These are phyloP conservation scores for Listronotus oregonensis DNA, from an alignment of 1,140 invertebrate species.

Conservation along the genomic window DNA sequence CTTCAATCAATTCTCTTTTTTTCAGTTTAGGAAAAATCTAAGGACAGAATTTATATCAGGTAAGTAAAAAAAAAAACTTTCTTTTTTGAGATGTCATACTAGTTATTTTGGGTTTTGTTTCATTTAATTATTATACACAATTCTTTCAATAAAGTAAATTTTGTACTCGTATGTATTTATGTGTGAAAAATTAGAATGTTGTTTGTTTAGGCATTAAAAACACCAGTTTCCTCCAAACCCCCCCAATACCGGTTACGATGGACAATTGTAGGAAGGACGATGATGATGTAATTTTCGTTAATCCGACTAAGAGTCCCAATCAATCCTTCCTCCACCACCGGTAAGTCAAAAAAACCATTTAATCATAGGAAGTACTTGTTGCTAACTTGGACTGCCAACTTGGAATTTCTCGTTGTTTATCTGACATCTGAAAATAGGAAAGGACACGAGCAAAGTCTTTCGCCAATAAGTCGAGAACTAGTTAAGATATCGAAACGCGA, in stretches of 20 bases:
- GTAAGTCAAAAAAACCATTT: slow-evolving; percentile 2
- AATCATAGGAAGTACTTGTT: too few relatives aligned
- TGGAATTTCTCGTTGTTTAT: not conserved
- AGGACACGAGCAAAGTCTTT: not conserved
- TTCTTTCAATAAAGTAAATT: too few relatives aligned
- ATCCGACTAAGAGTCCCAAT: slow-evolving; percentile 17
- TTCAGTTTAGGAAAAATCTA: slow-evolving; percentile 51
- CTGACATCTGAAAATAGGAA: not conserved
- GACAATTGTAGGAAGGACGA: slow-evolving; percentile 38
- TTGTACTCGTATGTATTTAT: too few relatives aligned
- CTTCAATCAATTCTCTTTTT: slow-evolving; percentile 51
- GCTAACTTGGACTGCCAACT: not conserved
- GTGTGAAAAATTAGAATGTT: too few relatives aligned
- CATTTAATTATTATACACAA: too few relatives aligned
- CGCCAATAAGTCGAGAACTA: too few relatives aligned
- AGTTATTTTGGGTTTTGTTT: too few relatives aligned
- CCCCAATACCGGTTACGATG: slow-evolving; percentile 1
- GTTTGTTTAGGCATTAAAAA: slow-evolving; percentile 43
- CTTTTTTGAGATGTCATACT: too few relatives aligned
- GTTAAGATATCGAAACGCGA: too few relatives aligned
- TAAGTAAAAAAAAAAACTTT: slow-evolving; percentile 13
- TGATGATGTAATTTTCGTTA: slow-evolving; percentile 50
- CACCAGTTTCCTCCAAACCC: slow-evolving; percentile 40
- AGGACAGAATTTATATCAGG: slow-evolving; percentile 49
- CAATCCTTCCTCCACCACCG: slow-evolving; percentile 7